phyloP scores from a whole-genome alignment of 2,113 vertebrate genomes.

The Peucedramus taeniatus region DNA sequence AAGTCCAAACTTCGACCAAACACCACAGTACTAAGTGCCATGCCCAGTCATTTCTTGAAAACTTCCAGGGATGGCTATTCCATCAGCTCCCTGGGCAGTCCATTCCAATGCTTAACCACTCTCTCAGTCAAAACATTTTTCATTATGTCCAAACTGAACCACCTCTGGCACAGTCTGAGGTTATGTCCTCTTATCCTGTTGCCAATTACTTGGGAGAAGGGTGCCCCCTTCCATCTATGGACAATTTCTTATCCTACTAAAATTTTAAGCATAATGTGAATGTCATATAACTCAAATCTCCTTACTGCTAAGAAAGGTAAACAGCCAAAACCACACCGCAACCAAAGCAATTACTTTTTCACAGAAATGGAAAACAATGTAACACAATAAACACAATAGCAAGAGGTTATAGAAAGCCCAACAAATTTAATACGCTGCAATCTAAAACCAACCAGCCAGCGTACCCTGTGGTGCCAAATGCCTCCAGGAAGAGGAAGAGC shows the following conservation, averaged over 20 bases:
- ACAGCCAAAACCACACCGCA: neutral
- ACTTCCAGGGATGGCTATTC: neutral
- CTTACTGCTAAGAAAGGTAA: neutral
- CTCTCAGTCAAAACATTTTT: neutral
- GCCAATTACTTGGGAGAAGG: neutral
- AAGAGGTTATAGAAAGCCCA: neutral
- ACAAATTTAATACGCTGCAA: neutral
- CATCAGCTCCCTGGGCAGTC: neutral
- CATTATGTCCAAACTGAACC: neutral
- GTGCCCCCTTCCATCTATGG: rapidly evolving
- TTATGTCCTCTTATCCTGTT: neutral
- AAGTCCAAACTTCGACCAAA: neutral
- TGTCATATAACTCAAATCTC: neutral
- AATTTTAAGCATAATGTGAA: neutral
- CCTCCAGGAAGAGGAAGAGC: neutral
- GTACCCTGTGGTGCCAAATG: rapidly evolving
- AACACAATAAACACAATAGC: neutral
- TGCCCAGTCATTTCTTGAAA: neutral
- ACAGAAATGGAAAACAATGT: neutral
- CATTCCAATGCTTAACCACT: neutral
- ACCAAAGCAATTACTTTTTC: neutral
- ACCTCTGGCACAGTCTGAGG: neutral
- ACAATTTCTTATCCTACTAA: neutral
- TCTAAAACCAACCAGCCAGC: neutral
- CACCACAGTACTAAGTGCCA: neutral